Base-by-base conservation (phyloP, 53 echinoderm and acorn worm species). In the Glandiceps talaboti region DNA sequence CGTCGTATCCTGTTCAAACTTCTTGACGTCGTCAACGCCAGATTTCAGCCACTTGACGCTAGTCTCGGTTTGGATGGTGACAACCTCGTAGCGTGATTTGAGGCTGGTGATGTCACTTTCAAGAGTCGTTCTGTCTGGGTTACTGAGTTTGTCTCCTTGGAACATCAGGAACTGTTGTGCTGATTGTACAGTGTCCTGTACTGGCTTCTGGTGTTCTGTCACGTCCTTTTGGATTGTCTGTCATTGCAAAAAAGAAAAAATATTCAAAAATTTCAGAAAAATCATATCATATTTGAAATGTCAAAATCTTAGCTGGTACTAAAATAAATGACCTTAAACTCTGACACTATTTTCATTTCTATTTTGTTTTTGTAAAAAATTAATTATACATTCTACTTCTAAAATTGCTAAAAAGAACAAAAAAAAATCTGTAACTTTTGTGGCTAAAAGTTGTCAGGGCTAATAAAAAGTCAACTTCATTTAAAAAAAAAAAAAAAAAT, bases 1-100 rank as follows among this genome's bases (percentile, higher is more conserved):
- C 14, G 76, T 82, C 12, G 81, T 88, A 74, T 99, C 99, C 64
- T 45, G 64, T 20, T 45, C 64, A 20, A 45, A 45, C 20, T 45
- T 45, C 64, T 45, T 45, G 64, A 45, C 20, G 64, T 45, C 64
- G 64, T 45, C 64, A 6, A 45, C 64, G 64, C 64, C 20, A 20
- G 64, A 45, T 45, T 45, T 45, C 64, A 45, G 64, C 64, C 64
- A 45, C 64, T 45, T 45, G 64, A 45, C 64, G 6, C 64, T 6
- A 45, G 64, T 94, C 84, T 90, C 87, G 32, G 92, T 92, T 74
- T 92, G 92, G 92, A 90, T 90, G 92, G 80, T 94, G 85, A 92
- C 88, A 6, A 94, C 92, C 81, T 88, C 90, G 81, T 94, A 94
- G 82, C 94, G 88, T 30, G 90, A 81, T 80, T 90, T 90, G 85